A percentile compares a stretch with the other conserved stretches of the same genome.
phyloP scores from a whole-genome alignment of 2,888 invertebrate genomes.

The Oligia fasciuncula region DNA sequence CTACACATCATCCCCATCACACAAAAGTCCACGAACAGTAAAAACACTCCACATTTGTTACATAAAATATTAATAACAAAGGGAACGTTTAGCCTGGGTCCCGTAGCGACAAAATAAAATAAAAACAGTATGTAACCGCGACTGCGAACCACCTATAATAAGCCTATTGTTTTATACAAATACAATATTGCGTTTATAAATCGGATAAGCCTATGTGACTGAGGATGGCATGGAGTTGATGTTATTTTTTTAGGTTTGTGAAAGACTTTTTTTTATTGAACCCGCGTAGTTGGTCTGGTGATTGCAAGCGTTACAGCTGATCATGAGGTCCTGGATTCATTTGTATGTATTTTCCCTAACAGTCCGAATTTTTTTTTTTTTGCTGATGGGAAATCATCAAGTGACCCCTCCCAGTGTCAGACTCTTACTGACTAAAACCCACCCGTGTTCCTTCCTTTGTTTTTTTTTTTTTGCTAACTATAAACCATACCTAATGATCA shows the following conservation, averaged over 20 bases:
- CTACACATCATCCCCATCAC: constrained; percentile 2
- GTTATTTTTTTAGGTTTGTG: not conserved
- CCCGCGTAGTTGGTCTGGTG: no score
- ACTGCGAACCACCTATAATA: constrained; percentile 87
- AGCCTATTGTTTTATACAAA: constrained; percentile 90
- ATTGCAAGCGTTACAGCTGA: no score
- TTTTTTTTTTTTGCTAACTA: no score
- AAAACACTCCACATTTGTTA: constrained; percentile 22
- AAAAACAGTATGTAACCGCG: constrained; percentile 78
- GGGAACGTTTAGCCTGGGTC: constrained; percentile 73
- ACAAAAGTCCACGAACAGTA: constrained; percentile 17
- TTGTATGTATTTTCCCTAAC: no score
- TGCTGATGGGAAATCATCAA: no score
- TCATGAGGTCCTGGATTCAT: no score
- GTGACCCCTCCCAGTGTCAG: no score
- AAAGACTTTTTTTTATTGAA: not conserved
- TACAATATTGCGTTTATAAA: constrained; percentile 90
- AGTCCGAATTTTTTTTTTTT: no score
- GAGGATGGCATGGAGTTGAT: constrained; percentile 71
- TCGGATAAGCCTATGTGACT: constrained; percentile 86
- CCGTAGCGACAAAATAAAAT: constrained; percentile 77
- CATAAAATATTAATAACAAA: constrained; percentile 64
- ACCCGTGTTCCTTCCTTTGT: no score
- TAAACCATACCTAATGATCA: no score
- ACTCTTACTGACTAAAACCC: no score